phyloP scores from a whole-genome alignment of 2,113 vertebrate genomes.

The Nestor notabilis region DNA sequence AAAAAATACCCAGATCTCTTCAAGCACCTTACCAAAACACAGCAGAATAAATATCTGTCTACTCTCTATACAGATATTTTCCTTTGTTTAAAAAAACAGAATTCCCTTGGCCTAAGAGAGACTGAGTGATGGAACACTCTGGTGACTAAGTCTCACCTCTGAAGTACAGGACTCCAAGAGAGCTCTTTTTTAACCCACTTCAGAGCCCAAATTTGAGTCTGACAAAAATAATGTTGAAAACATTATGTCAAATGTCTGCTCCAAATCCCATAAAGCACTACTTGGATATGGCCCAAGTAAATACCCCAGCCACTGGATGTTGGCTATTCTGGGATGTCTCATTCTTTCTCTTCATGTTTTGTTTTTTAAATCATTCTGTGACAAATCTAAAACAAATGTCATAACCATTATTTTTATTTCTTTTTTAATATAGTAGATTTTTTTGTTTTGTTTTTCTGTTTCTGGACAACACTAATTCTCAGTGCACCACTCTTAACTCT shows the following conservation, averaged over 20 bases:
- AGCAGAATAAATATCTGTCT: background rate
- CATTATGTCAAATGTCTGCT: constrained; percentile 65
- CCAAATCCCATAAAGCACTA: constrained; percentile 58
- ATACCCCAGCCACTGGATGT: constrained; percentile 69
- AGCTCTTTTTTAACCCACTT: constrained; percentile 6
- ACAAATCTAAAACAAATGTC: constrained; percentile 73
- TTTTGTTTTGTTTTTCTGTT: background rate
- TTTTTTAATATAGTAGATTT: constrained; percentile 9
- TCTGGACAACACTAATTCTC: constrained; percentile 16
- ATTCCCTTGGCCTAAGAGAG: background rate
- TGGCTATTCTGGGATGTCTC: constrained; percentile 67
- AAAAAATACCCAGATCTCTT: background rate
- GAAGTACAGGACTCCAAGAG: background rate
- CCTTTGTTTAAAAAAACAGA: background rate
- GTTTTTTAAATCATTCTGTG: constrained; percentile 69
- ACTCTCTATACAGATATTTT: background rate
- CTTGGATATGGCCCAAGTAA: constrained; percentile 60
- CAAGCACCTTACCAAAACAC: background rate
- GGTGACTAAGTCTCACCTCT: constrained; percentile 22
- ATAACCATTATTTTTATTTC: constrained; percentile 8
- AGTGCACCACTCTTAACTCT: constrained; percentile 43
- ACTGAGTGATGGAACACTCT: background rate
- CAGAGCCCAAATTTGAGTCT: constrained; percentile 16
- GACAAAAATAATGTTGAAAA: constrained; percentile 65
- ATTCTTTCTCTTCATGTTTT: constrained; percentile 71